Evolutionary conservation across 2,113 vertebrate species (phyloP), one percentile per base, ranked within the genome.

Genomic region (Columbina picui): DNA sequence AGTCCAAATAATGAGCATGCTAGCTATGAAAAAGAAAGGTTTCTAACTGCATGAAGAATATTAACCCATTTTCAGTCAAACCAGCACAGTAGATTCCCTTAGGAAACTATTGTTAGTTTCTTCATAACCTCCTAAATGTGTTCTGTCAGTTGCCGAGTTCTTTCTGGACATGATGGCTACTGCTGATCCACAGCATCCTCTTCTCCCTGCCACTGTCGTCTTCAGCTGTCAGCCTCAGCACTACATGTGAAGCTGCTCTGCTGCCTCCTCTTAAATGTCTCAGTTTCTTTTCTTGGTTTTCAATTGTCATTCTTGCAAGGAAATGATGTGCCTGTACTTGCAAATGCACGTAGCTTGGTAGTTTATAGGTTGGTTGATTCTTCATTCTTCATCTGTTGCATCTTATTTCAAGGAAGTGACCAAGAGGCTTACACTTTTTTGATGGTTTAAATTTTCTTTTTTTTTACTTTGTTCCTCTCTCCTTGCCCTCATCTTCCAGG

Each of bases 401-500:
- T 82, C 23, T 70, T 74, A 47, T 84, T 41, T 90, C 70, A 77
- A 63, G 71, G 60, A 68, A 53, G 22, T 55, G 63, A 80, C 52
- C 18, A 45, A 83, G 36, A 73, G 14, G 7, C 32, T 88, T 39
- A n/a, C 0, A 0, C 7, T 57, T 61, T 70, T 63, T 30, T 30
- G 20, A 25, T 69, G 18, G 6, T 82, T 55, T 50, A 29, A 65
- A 13, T 55, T 34, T 45, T 45, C 13, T 45, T 18, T 45, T 19
- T 55, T 32, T 45, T 17, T 16, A 12, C 32, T 41, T 36, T 10
- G 8, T n/a, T 27, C 19, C 22, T 47, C 49, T 16, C 61, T 10
- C 10, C 4, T 21, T 94, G 85, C 93, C 55, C 34, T 94, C 27
- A 43, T 95, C 16, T n/a, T 92, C 65, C 84, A 99, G 99, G 98